Conservation (phyloP, 2,113 vertebrate species). For the Phrynocephalus versicolor region DNA sequence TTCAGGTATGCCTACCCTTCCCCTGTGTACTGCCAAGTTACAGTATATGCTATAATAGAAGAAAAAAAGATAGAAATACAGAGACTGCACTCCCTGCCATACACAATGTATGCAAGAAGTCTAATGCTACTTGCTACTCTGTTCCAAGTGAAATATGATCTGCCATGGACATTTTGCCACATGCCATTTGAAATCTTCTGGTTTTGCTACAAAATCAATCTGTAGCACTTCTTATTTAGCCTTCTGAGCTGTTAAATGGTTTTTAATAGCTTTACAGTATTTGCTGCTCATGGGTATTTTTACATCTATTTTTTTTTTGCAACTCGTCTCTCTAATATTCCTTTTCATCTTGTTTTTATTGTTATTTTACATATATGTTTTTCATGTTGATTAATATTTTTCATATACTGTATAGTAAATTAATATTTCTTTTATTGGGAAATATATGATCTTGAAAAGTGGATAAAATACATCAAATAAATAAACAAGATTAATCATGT, state of each 20-base stretch:
- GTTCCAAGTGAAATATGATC: background rate
- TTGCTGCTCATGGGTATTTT: background rate
- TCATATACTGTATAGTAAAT: no score
- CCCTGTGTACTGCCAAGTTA: background rate
- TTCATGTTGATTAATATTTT: background rate
- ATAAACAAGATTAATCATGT: background rate
- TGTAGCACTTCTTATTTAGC: background rate
- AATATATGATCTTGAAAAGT: background rate
- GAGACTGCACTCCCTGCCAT: background rate
- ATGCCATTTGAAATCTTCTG: background rate
- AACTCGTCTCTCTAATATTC: background rate
- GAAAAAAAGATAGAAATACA: background rate
- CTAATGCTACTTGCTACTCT: background rate
- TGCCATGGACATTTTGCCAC: background rate
- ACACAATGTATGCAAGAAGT: background rate
- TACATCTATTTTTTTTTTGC: background rate
- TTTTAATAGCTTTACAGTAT: background rate
- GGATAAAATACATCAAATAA: background rate
- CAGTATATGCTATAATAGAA: background rate
- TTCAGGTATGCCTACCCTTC: background rate
- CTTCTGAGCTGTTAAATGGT: background rate
- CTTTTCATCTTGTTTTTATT: background rate
- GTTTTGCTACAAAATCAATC: background rate
- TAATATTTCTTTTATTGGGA: no score
- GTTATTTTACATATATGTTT: background rate